These are phyloP conservation scores for Yasuhikotakia modesta DNA, from an alignment of 2,797 vertebrate genomes.

Conservation along the genomic window DNA sequence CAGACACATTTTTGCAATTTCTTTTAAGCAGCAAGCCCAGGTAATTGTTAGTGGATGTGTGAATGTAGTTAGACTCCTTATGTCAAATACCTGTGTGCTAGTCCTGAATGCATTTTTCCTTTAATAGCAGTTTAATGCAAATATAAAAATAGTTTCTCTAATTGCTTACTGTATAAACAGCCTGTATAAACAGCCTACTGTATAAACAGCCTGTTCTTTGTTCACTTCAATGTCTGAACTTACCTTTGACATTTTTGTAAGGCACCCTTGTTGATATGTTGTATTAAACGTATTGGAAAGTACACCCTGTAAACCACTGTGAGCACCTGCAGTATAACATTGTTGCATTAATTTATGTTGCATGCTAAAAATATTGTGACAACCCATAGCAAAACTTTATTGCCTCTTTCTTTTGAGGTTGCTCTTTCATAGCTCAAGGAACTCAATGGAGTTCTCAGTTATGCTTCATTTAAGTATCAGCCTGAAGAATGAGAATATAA, in stretches of 20 bases:
- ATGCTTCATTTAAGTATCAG: neutral
- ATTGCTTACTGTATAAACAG: conserved; percentile 16
- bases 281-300: conserved; percentile 64
- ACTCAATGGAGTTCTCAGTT: conserved; percentile 11
- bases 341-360: conserved; percentile 68
- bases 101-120: conserved; percentile 17
- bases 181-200: conserved; percentile 11
- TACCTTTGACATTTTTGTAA: conserved; percentile 73
- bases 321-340: conserved; percentile 61
- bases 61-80: neutral
- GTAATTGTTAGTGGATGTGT: too few species aligned
- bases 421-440: neutral
- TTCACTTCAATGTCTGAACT: conserved; percentile 44
- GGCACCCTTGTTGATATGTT: conserved; percentile 65
- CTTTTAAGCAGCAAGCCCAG: too few species aligned
- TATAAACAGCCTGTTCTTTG: conserved; percentile 22
- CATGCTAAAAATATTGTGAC: conserved; percentile 74
- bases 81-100: neutral
- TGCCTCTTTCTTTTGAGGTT: conserved; percentile 62
- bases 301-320: conserved; percentile 68
- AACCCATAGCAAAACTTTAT: conserved; percentile 64
- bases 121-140: conserved; percentile 39
- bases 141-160: conserved; percentile 26
- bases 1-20: too few species aligned
- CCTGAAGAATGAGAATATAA: too few species aligned